Conservation (phyloP, 2,888 invertebrate species). For the Phortica okadai region DNA sequence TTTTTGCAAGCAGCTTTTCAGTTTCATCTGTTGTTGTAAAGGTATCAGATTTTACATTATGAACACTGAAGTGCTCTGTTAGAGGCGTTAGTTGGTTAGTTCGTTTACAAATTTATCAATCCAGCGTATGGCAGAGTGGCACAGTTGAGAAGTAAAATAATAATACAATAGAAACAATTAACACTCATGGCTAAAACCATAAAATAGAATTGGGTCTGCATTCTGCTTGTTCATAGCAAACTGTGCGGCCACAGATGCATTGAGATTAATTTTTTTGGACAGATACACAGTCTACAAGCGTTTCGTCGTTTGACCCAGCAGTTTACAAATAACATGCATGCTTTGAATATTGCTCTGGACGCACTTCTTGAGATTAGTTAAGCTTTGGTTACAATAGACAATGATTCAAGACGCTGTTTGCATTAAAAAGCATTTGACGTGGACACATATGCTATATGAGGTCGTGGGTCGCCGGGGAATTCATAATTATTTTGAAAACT, state of each 20-base stretch:
- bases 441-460: constrained; percentile 65
- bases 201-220: background rate
- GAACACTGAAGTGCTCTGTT: constrained; percentile 75
- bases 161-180: constrained; percentile 63
- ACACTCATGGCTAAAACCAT: constrained; percentile 53
- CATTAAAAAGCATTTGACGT: background rate
- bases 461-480: constrained; percentile 63
- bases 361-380: background rate
- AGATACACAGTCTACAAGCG: constrained; percentile 25
- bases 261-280: background rate
- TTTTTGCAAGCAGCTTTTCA: constrained; percentile 70
- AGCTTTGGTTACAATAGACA: constrained; percentile 8
- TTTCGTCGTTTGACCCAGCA: background rate
- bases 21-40: constrained; percentile 70
- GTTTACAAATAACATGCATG: constrained; percentile 21
- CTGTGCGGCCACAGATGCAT: background rate
- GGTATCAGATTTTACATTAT: constrained; percentile 65
- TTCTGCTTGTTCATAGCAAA: background rate
- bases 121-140: constrained; percentile 49
- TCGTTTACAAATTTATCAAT: constrained; percentile 22
- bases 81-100: constrained; percentile 50
- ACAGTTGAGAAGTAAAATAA: constrained; percentile 63
- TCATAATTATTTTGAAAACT: constrained; percentile 36
- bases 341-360: background rate
- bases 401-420: background rate